These are phyloP conservation scores for Pheucticus melanocephalus DNA, from an alignment of 2,113 vertebrate species.

Conservation along the genomic window DNA sequence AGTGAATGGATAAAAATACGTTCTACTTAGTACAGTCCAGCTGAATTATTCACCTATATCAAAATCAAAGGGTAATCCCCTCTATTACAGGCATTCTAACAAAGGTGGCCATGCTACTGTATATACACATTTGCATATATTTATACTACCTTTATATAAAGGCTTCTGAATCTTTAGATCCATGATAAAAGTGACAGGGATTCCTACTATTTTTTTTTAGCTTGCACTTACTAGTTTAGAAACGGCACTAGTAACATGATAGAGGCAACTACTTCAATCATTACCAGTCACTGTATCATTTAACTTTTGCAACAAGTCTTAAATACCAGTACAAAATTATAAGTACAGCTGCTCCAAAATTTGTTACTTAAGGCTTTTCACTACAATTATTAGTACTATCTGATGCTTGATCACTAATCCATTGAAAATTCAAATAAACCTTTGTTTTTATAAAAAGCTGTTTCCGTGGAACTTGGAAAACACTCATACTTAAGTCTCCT, in stretches of 20 bases:
- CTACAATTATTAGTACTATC: constrained; percentile 65
- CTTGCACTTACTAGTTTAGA: constrained; percentile 50
- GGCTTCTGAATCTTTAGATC: constrained; percentile 61
- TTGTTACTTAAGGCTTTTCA: constrained; percentile 77
- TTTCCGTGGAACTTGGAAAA: constrained; percentile 65
- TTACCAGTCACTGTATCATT: constrained; percentile 53
- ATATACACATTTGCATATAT: constrained; percentile 77
- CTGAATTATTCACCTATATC: constrained; percentile 70
- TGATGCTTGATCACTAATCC: constrained; percentile 1
- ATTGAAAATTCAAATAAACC: constrained; percentile 43
- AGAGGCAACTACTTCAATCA: constrained; percentile 48
- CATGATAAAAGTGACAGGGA: constrained; percentile 46
- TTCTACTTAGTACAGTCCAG: constrained; percentile 74
- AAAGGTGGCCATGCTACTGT: constrained; percentile 69
- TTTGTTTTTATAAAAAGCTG: constrained; percentile 56
- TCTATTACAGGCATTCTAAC: constrained; percentile 71
- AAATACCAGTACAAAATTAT: constrained; percentile 63
- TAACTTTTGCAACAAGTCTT: constrained; percentile 66
- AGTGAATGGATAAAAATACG: constrained; percentile 67
- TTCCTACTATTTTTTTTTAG: constrained; percentile 8
- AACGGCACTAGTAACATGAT: constrained; percentile 36
- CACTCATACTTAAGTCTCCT: neutral
- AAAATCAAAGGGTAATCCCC: constrained; percentile 68
- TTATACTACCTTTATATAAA: constrained; percentile 67
- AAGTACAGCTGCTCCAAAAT: constrained; percentile 68